These are phyloP conservation scores for Halictus quadricinctus DNA, from an alignment of 2,888 invertebrate species.

Conservation along the genomic window DNA sequence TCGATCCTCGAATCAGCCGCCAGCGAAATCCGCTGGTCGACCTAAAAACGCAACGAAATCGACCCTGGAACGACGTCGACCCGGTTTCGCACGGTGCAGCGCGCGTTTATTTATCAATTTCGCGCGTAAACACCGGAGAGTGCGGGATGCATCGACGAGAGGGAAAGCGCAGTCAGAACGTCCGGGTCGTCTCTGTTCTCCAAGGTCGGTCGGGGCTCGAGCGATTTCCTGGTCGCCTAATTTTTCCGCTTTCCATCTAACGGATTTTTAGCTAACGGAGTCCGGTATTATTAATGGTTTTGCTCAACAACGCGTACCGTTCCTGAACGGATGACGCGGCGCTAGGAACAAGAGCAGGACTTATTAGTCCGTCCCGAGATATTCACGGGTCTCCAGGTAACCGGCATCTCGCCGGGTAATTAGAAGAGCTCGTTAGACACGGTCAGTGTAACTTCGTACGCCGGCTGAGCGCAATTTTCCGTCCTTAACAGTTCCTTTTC, in stretches of 20 bases:
- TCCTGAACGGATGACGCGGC: slow-evolving; percentile 14
- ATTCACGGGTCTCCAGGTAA: slow-evolving; percentile 14
- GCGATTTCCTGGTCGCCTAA: slow-evolving; percentile 19
- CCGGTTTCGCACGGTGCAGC: background rate
- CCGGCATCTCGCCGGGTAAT: slow-evolving; percentile 39
- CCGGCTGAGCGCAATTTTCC: slow-evolving; percentile 17
- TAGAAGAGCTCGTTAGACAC: slow-evolving; percentile 49
- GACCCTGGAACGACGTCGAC: background rate
- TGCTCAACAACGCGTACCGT: slow-evolving; percentile 49
- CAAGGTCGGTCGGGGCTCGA: slow-evolving; percentile 47
- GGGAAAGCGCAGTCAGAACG: slow-evolving; percentile 60
- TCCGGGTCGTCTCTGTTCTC: slow-evolving; percentile 41
- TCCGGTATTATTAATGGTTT: slow-evolving; percentile 45
- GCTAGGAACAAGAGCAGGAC: no score
- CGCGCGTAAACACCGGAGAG: slow-evolving; percentile 31
- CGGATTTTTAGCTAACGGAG: slow-evolving; percentile 14
- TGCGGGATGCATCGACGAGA: slow-evolving; percentile 52
- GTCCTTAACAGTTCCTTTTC: background rate
- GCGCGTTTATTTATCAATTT: slow-evolving; percentile 19
- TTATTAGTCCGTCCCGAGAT: slow-evolving; percentile 16
- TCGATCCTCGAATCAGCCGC: background rate
- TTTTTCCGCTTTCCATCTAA: background rate
- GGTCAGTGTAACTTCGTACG: slow-evolving; percentile 17
- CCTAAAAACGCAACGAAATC: slow-evolving; percentile 11
- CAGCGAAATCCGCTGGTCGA: slow-evolving; percentile 8